These are phyloP conservation scores for Ceratina calcarata DNA, from an alignment of 1,140 invertebrate genomes.

Conservation along the genomic window DNA sequence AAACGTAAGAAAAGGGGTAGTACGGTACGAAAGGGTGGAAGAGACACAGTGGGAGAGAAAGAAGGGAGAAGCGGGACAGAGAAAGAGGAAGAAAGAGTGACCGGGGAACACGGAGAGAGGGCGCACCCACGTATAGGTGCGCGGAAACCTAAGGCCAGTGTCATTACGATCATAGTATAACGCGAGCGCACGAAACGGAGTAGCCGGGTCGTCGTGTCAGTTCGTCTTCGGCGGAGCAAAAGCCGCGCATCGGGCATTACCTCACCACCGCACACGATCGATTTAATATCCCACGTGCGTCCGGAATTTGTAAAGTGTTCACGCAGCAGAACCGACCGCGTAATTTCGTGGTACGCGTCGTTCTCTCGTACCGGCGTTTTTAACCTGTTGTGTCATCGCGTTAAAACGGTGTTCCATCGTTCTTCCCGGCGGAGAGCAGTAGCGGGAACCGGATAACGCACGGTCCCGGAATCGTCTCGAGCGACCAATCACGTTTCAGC, in stretches of 20 bases:
- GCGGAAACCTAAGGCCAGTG: conserved; percentile 41
- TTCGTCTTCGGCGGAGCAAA: conserved; percentile 4
- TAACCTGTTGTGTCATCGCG: conserved; percentile 33
- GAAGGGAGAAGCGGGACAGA: neutral
- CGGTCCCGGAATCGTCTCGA: conserved; percentile 54
- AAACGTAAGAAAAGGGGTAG: conserved; percentile 28
- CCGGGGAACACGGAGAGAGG: conserved; percentile 32
- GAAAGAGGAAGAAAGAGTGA: conserved; percentile 4
- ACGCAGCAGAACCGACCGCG: conserved; percentile 1
- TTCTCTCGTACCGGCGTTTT: conserved; percentile 11
- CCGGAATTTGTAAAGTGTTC: neutral
- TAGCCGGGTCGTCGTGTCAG: conserved; percentile 31
- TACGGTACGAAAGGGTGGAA: neutral
- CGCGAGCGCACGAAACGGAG: conserved; percentile 30
- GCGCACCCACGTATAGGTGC: conserved; percentile 42
- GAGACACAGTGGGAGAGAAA: neutral
- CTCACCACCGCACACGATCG: conserved; percentile 19
- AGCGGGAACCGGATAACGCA: conserved; percentile 52
- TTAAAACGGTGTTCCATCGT: conserved; percentile 40
- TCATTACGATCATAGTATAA: conserved; percentile 28
- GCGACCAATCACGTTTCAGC: conserved; percentile 57
- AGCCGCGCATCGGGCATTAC: conserved; percentile 5
- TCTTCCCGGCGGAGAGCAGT: conserved; percentile 13
- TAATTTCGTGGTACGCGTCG: conserved; percentile 8
- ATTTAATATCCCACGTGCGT: conserved; percentile 55